Evolutionary conservation across 92 coral and sea anemone genomes (phyloP).

Genomic region (Nematostella vectensis): DNA sequence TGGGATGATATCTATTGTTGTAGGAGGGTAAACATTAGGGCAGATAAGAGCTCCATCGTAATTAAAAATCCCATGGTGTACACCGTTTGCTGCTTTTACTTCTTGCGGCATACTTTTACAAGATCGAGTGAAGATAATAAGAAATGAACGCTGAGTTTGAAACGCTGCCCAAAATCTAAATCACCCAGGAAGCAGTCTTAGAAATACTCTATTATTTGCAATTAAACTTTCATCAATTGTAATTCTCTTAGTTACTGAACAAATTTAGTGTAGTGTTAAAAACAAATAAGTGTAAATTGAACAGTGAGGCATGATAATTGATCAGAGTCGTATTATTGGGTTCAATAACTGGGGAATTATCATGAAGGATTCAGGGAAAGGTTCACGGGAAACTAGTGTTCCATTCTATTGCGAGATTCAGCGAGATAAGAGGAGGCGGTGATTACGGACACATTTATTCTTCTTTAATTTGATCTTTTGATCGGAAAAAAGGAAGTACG

Average conservation of each 20-base stretch:
- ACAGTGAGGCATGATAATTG: neutral
- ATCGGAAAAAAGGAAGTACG: constrained; percentile 13
- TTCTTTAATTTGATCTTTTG: constrained; percentile 30
- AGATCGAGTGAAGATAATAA: too few species aligned
- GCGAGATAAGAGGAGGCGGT: constrained; percentile 24
- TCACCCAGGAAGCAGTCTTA: too few species aligned
- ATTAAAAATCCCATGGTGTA: too few species aligned
- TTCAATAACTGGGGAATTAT: neutral
- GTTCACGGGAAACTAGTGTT: neutral
- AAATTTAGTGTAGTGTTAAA: neutral
- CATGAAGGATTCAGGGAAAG: neutral
- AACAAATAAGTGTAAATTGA: constrained; percentile 1
- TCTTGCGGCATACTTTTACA: too few species aligned
- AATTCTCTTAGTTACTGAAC: neutral
- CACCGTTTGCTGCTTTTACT: too few species aligned
- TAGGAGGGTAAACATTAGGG: too few species aligned
- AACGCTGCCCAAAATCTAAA: too few species aligned
- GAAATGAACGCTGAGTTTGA: too few species aligned
- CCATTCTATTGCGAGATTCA: neutral
- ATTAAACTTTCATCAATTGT: neutral
- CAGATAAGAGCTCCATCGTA: too few species aligned
- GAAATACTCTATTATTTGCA: too few species aligned
- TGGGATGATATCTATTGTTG: too few species aligned
- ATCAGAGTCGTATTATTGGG: neutral
- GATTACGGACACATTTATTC: constrained; percentile 5